Conservation (phyloP, 2,113 vertebrate species). For the Odocoileus hemionus region DNA sequence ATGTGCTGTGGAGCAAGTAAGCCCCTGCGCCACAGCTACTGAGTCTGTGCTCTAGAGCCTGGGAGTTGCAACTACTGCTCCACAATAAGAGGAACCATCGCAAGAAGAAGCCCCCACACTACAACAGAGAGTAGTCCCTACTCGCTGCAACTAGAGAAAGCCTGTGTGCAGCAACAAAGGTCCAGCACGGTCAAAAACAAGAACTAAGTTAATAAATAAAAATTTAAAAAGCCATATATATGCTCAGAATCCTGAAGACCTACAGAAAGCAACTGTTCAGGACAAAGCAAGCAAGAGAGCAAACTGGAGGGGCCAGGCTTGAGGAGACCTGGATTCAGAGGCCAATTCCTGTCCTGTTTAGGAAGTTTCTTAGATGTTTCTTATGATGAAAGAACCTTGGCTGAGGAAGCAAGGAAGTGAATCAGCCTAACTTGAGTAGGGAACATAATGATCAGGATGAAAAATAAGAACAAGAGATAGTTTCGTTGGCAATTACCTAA, state of each 20-base stretch:
- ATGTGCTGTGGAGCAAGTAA: not conserved
- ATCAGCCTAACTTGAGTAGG: not conserved
- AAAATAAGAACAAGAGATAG: not conserved
- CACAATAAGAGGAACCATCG: not conserved
- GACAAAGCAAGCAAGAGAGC: not conserved
- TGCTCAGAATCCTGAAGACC: not conserved
- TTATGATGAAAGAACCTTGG: not conserved
- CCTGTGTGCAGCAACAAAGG: not conserved
- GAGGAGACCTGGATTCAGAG: not conserved
- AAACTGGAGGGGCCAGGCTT: not conserved
- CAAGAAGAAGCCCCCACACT: not conserved
- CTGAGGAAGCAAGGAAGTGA: not conserved
- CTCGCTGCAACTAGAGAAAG: not conserved
- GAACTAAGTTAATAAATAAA: not conserved
- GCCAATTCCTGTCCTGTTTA: not conserved
- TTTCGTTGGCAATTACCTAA: not conserved
- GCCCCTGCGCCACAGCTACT: not conserved
- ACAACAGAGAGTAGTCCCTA: not conserved
- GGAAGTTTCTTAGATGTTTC: not conserved
- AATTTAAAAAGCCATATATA: not conserved
- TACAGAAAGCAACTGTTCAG: slow-evolving; percentile 8
- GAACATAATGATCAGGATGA: not conserved
- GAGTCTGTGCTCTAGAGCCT: not conserved
- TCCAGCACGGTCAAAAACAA: not conserved
- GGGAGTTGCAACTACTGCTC: not conserved